A percentile compares a stretch with the other conserved stretches of the same genome.
phyloP scores from a whole-genome alignment of 2,113 vertebrate genomes.

The Echinops telfairi region DNA sequence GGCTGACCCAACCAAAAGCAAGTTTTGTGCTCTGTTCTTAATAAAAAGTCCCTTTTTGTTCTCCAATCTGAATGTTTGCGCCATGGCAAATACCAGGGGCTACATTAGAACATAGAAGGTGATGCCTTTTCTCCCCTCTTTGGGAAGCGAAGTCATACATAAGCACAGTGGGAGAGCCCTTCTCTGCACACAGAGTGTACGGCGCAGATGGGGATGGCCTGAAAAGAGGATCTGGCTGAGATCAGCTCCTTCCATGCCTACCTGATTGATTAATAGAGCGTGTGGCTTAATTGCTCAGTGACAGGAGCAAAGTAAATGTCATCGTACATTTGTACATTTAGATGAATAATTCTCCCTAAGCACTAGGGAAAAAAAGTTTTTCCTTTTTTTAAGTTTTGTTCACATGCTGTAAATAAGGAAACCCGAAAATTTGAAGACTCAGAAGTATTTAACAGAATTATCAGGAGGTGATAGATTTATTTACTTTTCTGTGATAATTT shows the following conservation, averaged over 20 bases:
- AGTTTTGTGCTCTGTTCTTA: neutral
- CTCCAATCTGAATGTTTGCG: constrained; percentile 56
- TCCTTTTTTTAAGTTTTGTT: neutral
- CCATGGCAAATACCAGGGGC: constrained; percentile 24
- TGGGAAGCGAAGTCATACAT: constrained; percentile 71
- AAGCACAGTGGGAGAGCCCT: constrained; percentile 68
- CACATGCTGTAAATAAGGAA: neutral
- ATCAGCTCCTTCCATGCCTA: constrained; percentile 64
- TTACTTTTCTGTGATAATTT: neutral
- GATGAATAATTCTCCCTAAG: constrained; percentile 24
- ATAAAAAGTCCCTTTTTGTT: neutral
- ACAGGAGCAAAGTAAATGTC: constrained; percentile 74
- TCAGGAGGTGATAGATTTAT: neutral
- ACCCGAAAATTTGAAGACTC: neutral
- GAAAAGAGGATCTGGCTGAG: constrained; percentile 74
- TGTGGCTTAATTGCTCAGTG: constrained; percentile 77
- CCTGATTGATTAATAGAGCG: constrained; percentile 65
- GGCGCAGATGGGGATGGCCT: constrained; percentile 33
- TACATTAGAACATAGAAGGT: neutral
- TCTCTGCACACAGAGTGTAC: constrained; percentile 53
- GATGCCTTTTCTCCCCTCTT: constrained; percentile 51
- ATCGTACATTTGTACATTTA: constrained; percentile 49
- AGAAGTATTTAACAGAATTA: neutral
- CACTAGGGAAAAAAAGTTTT: neutral
- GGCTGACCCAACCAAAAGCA: constrained; percentile 27